phyloP scores from a whole-genome alignment of 2,113 vertebrate genomes.

The Petrocephalus microphthalmus region DNA sequence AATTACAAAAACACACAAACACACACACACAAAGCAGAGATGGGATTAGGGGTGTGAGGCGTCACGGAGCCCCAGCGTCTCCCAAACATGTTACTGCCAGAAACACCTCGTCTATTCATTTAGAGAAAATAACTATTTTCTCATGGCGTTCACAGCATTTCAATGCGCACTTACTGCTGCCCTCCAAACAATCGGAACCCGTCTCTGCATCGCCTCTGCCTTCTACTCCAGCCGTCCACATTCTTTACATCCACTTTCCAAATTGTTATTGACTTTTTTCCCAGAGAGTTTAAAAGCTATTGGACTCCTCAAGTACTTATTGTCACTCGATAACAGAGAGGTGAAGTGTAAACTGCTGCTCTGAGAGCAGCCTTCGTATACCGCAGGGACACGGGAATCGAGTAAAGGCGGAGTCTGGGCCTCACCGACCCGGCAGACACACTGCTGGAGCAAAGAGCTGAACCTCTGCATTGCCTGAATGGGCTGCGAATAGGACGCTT shows the following conservation, averaged over 20 bases:
- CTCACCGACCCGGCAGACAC: background rate
- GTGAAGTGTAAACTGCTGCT: background rate
- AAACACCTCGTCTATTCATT: background rate
- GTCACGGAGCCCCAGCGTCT: background rate
- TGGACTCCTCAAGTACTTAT: background rate
- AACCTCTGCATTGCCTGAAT: background rate
- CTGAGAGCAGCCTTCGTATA: background rate
- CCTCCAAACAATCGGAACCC: background rate
- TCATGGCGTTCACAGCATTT: background rate
- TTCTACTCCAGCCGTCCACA: background rate
- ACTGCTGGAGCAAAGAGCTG: background rate
- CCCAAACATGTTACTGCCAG: background rate
- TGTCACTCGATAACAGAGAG: constrained; percentile 9
- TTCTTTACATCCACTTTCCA: constrained; percentile 1
- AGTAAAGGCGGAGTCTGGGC: background rate
- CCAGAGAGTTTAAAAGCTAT: constrained; percentile 1
- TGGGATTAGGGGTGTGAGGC: background rate
- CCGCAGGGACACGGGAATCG: background rate
- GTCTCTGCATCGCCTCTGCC: background rate
- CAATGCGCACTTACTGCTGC: background rate
- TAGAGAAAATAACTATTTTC: constrained; percentile 4
- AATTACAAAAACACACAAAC: too few species aligned
- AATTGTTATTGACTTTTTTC: constrained; percentile 13
- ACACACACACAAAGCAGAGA: background rate
- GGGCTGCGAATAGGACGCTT: background rate